These are phyloP conservation scores for Zaprionus capensis DNA, from an alignment of 1,140 invertebrate species.

Conservation along the genomic window DNA sequence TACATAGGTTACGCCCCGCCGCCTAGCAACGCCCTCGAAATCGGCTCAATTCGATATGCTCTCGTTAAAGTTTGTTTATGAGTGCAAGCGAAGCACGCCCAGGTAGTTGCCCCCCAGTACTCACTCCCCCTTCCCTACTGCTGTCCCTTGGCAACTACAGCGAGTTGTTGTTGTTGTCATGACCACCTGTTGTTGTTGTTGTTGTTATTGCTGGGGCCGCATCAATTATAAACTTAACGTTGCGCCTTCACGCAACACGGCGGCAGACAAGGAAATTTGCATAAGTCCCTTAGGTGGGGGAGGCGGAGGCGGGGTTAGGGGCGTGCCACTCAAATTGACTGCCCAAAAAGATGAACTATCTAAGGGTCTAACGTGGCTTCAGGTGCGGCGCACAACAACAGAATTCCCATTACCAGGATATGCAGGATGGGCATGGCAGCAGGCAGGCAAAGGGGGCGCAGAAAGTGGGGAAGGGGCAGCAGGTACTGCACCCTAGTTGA, in stretches of 20 bases:
- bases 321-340: background rate
- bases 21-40: constrained; percentile 70
- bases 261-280: constrained; percentile 27
- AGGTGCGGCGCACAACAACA: constrained; percentile 16
- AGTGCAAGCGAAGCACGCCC: constrained; percentile 13
- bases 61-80: constrained; percentile 67
- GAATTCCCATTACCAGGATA: constrained; percentile 18
- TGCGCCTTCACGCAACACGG: constrained; percentile 52
- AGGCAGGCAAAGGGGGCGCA: background rate
- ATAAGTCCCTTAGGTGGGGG: too few relatives aligned
- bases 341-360: constrained; percentile 21
- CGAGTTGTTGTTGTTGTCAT: constrained; percentile 63
- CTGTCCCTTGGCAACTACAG: constrained; percentile 59
- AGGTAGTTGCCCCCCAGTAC: background rate
- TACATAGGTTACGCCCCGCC: constrained; percentile 17
- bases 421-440: background rate
- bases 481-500: constrained; percentile 16
- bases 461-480: background rate
- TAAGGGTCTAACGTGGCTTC: background rate
- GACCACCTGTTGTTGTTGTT: constrained; percentile 67
- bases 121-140: background rate
- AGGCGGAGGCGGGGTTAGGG: background rate
- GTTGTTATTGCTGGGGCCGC: constrained; percentile 44
- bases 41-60: constrained; percentile 38
- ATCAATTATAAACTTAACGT: constrained; percentile 71